Evolutionary conservation across 2,888 invertebrate genomes (phyloP).

Genomic region (Piscicola geometra): DNA sequence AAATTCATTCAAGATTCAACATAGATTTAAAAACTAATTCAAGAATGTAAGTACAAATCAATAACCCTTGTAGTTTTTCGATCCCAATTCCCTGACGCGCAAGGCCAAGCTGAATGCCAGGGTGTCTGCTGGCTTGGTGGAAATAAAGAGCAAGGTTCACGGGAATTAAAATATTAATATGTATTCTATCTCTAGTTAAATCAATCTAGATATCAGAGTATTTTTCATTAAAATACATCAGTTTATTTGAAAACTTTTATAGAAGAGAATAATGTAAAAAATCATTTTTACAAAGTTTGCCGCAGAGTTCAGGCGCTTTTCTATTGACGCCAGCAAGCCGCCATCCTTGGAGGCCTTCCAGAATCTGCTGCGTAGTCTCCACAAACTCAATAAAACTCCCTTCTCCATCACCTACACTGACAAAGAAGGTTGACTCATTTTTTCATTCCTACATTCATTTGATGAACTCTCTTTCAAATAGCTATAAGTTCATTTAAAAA

Average conservation of each 20-base stretch:
- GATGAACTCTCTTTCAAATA: not conserved
- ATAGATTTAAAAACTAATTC: no score
- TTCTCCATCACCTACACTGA: constrained; percentile 71
- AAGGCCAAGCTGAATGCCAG: constrained; percentile 34
- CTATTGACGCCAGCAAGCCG: constrained; percentile 71
- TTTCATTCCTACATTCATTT: no score
- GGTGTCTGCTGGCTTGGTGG: constrained; percentile 28
- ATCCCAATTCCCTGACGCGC: constrained; percentile 27
- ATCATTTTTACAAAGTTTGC: no score
- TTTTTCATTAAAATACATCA: not conserved
- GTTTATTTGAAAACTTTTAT: not conserved
- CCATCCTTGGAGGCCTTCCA: constrained; percentile 82
- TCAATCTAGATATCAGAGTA: not conserved
- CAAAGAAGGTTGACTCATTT: constrained; percentile 66
- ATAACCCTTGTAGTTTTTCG: constrained; percentile 24
- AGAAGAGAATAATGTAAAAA: no score
- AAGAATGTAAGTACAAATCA: not conserved
- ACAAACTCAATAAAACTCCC: constrained; percentile 79
- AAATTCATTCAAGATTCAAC: not conserved
- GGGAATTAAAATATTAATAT: not conserved
- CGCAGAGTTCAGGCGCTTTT: constrained; percentile 94
- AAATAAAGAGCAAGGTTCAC: constrained; percentile 38
- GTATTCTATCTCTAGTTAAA: not conserved
- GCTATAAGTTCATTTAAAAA: not conserved
- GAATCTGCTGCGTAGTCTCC: constrained; percentile 73